These are phyloP conservation scores for Poecilia gillii DNA, from an alignment of 2,797 vertebrate species.

Conservation along the genomic window DNA sequence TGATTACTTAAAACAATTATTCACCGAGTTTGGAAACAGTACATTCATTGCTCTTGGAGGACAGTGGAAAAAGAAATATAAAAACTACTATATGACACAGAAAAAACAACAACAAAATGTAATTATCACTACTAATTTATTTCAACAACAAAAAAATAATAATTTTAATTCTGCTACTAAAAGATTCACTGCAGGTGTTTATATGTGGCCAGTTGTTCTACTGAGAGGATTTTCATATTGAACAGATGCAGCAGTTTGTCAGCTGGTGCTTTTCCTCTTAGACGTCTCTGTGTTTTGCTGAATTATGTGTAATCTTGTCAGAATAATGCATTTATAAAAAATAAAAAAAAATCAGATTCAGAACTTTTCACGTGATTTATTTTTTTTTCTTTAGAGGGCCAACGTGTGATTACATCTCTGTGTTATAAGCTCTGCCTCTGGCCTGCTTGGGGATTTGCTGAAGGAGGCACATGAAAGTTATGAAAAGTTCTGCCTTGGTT, in stretches of 20 bases:
- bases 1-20: background rate
- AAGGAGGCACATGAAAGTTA: slow-evolving; percentile 44
- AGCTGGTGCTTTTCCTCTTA: background rate
- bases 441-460: slow-evolving; percentile 37
- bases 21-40: background rate
- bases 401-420: slow-evolving; percentile 46
- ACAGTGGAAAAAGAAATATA: background rate
- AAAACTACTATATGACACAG: background rate
- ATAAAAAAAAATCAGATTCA: slow-evolving; percentile 23
- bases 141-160: background rate
- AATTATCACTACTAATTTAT: background rate
- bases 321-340: background rate
- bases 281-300: background rate
- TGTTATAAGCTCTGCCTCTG: slow-evolving; percentile 42
- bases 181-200: background rate
- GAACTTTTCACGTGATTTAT: slow-evolving; percentile 30
- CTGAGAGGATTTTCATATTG: background rate
- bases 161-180: background rate
- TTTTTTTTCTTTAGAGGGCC: slow-evolving; percentile 15
- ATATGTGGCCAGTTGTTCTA: background rate
- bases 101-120: background rate
- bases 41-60: background rate
- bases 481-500: slow-evolving; percentile 47
- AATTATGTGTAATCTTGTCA: background rate
- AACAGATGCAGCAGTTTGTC: background rate